Evolutionary conservation across 1,140 invertebrate genomes (phyloP).

Genomic region (Onthophagus taurus): DNA sequence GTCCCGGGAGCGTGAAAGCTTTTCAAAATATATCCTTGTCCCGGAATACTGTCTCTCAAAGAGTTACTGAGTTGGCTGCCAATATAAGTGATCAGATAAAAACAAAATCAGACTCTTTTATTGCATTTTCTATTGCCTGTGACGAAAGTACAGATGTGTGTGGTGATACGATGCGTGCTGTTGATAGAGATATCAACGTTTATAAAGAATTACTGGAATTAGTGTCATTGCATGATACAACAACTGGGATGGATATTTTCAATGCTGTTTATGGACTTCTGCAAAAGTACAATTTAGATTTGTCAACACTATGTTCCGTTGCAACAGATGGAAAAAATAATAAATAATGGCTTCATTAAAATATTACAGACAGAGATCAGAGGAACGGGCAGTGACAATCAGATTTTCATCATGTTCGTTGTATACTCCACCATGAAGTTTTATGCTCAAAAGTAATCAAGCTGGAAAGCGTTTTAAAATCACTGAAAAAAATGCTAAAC

Average conservation of each 20-base stretch:
- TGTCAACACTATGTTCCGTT: constrained; percentile 19
- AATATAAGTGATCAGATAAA: constrained; percentile 18
- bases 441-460: constrained; percentile 14
- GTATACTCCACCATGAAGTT: constrained; percentile 4
- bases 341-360: constrained; percentile 7
- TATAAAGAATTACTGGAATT: constrained; percentile 14
- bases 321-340: constrained; percentile 24
- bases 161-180: constrained; percentile 1
- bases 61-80: constrained; percentile 22
- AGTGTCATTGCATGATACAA: constrained; percentile 11
- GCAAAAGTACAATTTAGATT: constrained; percentile 12
- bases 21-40: constrained; percentile 14
- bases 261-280: constrained; percentile 15
- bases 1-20: too few relatives aligned
- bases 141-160: constrained; percentile 23
- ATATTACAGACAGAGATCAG: constrained; percentile 8
- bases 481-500: constrained; percentile 13
- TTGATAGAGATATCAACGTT: constrained; percentile 10
- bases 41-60: constrained; percentile 23
- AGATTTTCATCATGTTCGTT: neutral
- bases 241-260: constrained; percentile 12
- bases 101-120: constrained; percentile 12
- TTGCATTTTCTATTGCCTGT: constrained; percentile 5
- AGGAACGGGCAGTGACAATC: too few relatives aligned
- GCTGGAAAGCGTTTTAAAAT: constrained; percentile 11